Percentiles rank a stretch among this genome's conserved stretches.
Evolutionary conservation across 2,888 invertebrate genomes (phyloP).

Genomic region (Dascillus cervinus): DNA sequence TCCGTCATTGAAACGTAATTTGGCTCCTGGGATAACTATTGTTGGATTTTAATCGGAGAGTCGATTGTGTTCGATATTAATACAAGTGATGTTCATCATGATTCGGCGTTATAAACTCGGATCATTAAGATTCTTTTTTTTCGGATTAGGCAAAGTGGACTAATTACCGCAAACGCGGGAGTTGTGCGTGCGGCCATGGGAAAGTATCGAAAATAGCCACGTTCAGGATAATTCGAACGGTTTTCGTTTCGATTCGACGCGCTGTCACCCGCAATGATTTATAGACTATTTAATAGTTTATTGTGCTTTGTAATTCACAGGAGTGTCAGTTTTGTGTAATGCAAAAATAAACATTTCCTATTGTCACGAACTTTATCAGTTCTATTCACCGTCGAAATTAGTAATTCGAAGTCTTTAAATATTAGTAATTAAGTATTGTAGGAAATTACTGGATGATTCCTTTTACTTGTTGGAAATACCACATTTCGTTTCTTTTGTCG

Average conservation of each 20-base stretch:
- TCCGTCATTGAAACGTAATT: too few relatives aligned
- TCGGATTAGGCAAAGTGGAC: too few relatives aligned
- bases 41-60: too few relatives aligned
- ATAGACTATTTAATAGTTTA: constrained; percentile 38
- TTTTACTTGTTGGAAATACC: too few relatives aligned
- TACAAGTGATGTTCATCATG: too few relatives aligned
- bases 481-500: too few relatives aligned
- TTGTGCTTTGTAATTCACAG: constrained; percentile 28
- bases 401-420: constrained; percentile 9
- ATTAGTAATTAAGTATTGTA: constrained; percentile 10
- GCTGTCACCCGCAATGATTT: constrained; percentile 39
- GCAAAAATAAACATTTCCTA: constrained; percentile 38
- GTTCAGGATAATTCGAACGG: constrained; percentile 28
- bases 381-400: constrained; percentile 17
- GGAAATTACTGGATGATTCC: constrained; percentile 5
- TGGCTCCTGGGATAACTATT: too few relatives aligned
- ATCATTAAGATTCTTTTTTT: too few relatives aligned
- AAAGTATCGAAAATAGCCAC: constrained; percentile 23
- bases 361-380: constrained; percentile 18
- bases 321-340: constrained; percentile 37
- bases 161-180: too few relatives aligned
- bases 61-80: too few relatives aligned
- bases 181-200: constrained; percentile 24
- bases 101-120: too few relatives aligned
- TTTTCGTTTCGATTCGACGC: constrained; percentile 34